Evolutionary conservation across 2,888 invertebrate species (phyloP).

Genomic region (Drosophila suboccidentalis): DNA sequence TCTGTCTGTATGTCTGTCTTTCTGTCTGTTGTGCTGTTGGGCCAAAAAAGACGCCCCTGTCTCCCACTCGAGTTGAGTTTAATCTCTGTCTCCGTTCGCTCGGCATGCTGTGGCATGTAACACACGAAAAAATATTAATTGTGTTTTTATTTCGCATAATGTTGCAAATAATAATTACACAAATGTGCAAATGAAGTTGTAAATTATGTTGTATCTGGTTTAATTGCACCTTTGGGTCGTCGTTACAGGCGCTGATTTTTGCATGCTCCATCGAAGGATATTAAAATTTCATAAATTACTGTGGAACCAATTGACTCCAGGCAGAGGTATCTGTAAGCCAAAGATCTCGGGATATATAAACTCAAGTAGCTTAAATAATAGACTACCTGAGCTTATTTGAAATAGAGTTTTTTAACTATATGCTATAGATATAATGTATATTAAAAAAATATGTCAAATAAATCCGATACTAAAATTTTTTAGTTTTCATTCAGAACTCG

Average conservation of each 20-base stretch:
- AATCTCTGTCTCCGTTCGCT: conserved; percentile 12
- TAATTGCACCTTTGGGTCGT: conserved; percentile 71
- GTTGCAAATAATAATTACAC: conserved; percentile 81
- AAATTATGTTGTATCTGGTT: conserved; percentile 79
- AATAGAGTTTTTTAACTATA: background rate
- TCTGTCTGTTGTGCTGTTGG: conserved; percentile 15
- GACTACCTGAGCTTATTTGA: background rate
- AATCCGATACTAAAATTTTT: no score
- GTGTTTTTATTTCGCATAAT: conserved; percentile 83
- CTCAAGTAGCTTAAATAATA: background rate
- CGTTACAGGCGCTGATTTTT: conserved; percentile 52
- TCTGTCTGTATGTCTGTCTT: conserved; percentile 16
- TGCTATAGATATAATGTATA: no score
- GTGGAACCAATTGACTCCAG: conserved; percentile 20
- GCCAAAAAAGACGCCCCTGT: conserved; percentile 17
- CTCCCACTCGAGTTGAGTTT: conserved; percentile 12
- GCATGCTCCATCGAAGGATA: conserved; percentile 1
- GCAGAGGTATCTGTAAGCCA: background rate
- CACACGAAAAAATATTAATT: conserved; percentile 79
- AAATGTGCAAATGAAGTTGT: conserved; percentile 83
- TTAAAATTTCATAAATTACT: conserved; percentile 25
- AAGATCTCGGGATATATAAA: background rate
- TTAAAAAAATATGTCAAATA: no score
- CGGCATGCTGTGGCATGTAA: conserved; percentile 40
- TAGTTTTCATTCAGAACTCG: no score